These are phyloP conservation scores for Leuciscus waleckii DNA, from an alignment of 2,797 vertebrate species.

Conservation along the genomic window DNA sequence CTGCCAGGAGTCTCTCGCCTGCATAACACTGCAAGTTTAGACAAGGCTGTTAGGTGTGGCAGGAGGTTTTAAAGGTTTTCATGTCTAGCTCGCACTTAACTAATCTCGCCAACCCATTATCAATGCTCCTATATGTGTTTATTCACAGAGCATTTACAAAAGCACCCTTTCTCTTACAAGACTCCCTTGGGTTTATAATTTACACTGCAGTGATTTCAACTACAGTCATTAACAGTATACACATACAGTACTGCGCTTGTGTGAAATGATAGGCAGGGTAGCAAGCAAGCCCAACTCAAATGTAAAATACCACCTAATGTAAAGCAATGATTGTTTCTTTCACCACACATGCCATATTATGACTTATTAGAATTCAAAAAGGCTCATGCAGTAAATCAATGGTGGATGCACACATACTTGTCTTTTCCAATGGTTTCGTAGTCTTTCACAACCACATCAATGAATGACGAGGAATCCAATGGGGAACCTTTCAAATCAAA, in stretches of 20 bases:
- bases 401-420: conserved; percentile 83
- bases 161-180: not conserved
- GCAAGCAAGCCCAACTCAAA: not conserved
- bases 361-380: not conserved
- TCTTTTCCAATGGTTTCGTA: conserved; percentile 97
- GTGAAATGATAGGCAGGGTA: not conserved
- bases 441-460: conserved; percentile 91
- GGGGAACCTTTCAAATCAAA: conserved; percentile 90
- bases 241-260: not conserved
- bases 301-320: not conserved
- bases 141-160: conserved; percentile 1
- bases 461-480: conserved; percentile 87
- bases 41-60: conserved; percentile 61
- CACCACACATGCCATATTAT: not conserved
- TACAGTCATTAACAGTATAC: not conserved
- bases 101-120: not conserved
- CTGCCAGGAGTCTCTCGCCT: conserved; percentile 19
- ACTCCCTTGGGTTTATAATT: not conserved
- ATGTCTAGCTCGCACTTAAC: not conserved
- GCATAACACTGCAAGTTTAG: conserved; percentile 66
- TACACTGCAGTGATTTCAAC: conserved; percentile 2
- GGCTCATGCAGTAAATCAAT: conserved; percentile 7
- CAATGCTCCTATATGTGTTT: not conserved
- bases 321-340: not conserved
- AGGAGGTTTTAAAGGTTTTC: not conserved